Percentiles rank a stretch among this genome's conserved stretches.
Conservation (phyloP, 2,888 invertebrate genomes). For the Sphaerophoria rueppellii region DNA sequence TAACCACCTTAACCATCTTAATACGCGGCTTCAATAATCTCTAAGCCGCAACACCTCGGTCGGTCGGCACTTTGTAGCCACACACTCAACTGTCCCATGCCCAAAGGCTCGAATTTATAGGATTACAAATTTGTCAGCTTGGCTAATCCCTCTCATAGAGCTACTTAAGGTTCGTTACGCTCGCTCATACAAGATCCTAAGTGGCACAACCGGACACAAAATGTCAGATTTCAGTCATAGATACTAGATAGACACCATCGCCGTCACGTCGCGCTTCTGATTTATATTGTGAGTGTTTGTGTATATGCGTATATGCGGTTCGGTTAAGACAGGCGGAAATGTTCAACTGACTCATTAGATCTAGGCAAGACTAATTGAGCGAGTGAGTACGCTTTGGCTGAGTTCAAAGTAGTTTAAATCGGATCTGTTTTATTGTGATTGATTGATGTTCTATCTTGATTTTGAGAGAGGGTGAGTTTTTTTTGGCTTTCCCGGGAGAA, state of each 20-base stretch:
- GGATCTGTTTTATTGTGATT: slow-evolving; percentile 54
- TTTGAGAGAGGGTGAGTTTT: background rate
- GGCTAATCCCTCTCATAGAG: slow-evolving; percentile 43
- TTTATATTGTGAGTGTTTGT: background rate
- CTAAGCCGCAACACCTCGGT: background rate
- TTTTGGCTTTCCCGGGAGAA: background rate
- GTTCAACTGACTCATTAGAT: slow-evolving; percentile 51
- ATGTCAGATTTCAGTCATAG: slow-evolving; percentile 45
- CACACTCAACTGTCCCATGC: background rate
- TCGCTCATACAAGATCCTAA: slow-evolving; percentile 5
- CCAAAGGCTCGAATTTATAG: slow-evolving; percentile 6
- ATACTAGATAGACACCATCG: slow-evolving; percentile 7
- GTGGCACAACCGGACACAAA: slow-evolving; percentile 54
- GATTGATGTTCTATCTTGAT: slow-evolving; percentile 53
- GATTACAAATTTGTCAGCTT: slow-evolving; percentile 46
- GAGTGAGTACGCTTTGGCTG: slow-evolving; percentile 46
- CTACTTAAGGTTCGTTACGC: slow-evolving; percentile 9
- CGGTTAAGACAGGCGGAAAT: slow-evolving; percentile 21
- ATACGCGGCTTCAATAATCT: background rate
- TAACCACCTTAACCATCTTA: too few relatives aligned
- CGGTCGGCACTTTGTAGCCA: background rate
- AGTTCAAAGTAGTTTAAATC: slow-evolving; percentile 29
- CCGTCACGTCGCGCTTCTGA: too few relatives aligned
- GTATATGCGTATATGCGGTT: background rate
- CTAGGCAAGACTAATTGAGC: slow-evolving; percentile 23